Percentiles rank a stretch among this genome's conserved stretches.
Evolutionary conservation across 2,113 vertebrate species (phyloP).

Genomic region (Antechinus stuartii): DNA sequence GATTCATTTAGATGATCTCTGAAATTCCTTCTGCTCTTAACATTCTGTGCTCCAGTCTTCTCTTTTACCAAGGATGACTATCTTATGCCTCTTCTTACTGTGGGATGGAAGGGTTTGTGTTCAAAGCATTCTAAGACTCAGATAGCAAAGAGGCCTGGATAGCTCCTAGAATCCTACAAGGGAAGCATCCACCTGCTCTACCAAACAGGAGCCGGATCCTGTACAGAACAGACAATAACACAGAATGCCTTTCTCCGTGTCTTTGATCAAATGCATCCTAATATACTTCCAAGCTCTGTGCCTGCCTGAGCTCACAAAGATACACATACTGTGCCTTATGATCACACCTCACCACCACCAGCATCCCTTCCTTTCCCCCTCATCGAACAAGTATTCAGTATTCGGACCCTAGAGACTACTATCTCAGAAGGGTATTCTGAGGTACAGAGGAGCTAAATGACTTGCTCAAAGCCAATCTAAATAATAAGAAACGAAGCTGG

Average conservation of each 20-base stretch:
- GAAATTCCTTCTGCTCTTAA: not conserved
- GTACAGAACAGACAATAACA: not conserved
- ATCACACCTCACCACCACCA: too few relatives aligned
- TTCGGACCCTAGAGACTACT: too few relatives aligned
- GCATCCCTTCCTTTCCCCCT: too few relatives aligned
- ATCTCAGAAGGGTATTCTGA: too few relatives aligned
- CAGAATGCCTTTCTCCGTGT: not conserved
- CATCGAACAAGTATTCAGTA: too few relatives aligned
- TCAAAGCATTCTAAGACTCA: too few relatives aligned
- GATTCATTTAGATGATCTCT: too few relatives aligned
- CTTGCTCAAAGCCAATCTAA: not conserved
- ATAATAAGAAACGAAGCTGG: not conserved
- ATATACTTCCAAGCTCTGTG: not conserved
- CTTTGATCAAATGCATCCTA: not conserved
- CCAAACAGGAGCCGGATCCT: not conserved
- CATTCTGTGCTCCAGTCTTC: not conserved
- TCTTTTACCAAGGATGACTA: not conserved
- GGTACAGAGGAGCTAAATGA: too few relatives aligned
- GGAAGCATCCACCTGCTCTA: not conserved
- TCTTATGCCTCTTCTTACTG: not conserved
- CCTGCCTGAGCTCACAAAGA: not conserved
- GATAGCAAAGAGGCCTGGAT: too few relatives aligned
- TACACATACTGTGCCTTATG: not conserved
- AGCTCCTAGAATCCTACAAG: not conserved
- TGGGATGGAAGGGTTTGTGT: not conserved